Percentiles rank a stretch among this genome's conserved stretches.
Evolutionary conservation across 2,113 vertebrate species (phyloP).

Genomic region (Donacobius atricapilla): DNA sequence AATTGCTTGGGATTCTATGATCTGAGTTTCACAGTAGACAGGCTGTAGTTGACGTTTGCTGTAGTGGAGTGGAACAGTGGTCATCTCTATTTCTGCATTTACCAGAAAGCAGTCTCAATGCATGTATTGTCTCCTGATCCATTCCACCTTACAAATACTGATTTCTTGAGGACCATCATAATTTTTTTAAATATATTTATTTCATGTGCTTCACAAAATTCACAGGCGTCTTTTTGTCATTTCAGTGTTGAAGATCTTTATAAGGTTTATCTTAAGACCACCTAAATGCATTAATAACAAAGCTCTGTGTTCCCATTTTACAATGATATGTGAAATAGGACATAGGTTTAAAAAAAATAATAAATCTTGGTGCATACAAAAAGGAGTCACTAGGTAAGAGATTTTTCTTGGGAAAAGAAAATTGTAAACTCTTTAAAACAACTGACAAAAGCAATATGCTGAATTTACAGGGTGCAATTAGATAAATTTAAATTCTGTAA

Average conservation of each 20-base stretch:
- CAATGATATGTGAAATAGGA: background rate
- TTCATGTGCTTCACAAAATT: background rate
- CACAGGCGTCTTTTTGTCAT: background rate
- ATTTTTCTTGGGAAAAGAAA: background rate
- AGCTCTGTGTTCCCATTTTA: background rate
- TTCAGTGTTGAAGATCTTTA: background rate
- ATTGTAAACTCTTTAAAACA: background rate
- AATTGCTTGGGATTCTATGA: constrained; percentile 47
- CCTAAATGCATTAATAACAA: background rate
- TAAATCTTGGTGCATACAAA: background rate
- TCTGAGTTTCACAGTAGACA: constrained; percentile 32
- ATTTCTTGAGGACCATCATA: background rate
- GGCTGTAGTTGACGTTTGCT: constrained; percentile 17
- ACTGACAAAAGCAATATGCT: background rate
- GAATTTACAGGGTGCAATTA: background rate
- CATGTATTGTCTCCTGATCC: background rate
- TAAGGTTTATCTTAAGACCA: background rate
- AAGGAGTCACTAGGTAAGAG: background rate
- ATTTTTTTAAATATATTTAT: background rate
- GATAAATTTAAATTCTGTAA: background rate
- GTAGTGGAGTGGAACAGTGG: background rate
- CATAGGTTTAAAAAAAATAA: background rate
- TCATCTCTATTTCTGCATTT: background rate
- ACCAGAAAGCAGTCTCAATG: background rate
- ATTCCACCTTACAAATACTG: background rate